Base-by-base conservation (phyloP, 2,797 vertebrate genomes). In the Lacerta viridis region DNA sequence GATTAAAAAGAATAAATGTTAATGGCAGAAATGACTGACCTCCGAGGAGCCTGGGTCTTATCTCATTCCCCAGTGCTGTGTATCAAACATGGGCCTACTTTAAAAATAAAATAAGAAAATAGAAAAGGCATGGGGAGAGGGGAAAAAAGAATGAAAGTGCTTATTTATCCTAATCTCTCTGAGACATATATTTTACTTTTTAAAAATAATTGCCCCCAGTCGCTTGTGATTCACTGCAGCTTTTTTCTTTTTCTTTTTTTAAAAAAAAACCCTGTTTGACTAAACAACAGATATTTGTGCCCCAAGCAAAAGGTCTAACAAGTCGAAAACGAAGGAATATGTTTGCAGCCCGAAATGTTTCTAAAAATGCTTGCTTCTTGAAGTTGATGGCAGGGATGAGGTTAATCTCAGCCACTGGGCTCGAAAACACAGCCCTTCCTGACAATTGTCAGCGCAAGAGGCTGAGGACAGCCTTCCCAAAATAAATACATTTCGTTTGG, bases 161-260 rank as follows among this genome's bases (percentile, higher is more conserved):
- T 94, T 94, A 87, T 95, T 93, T 93, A 89, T 94, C 94, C 94
- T 95, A 96, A 96, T 96, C 94, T 95, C 92, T 89, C 80, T 80
- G 76, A 85, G 87, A 88, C 82, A 86, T 75, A 79, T 89, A 87
- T 88, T 95, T 93, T 27, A 86, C 84, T 10, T 90, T 85, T 76
- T 72, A 87, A 89, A 93, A 94, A 85, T 88, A 87, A 79, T 90
- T 92, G 93, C 8, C 36, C 55, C 39, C 6, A 43, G 71, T 84
- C 71, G 89, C 92, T 93, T 79, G 43, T 64, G 87, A 90, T 89
- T 83, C 80, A 66, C 41, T 76, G 74, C 80, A 84, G 29, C 82
- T 92, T 85, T 85, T 39, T 29, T 50, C 11, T 41, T 3, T 33
- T 33, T 33, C 33, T 33, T 33, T 50, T 50, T 50, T 50, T 50